A percentile compares a stretch with the other conserved stretches of the same genome.
These are phyloP conservation scores for Tympanuchus pallidicinctus DNA, from an alignment of 2,113 vertebrate species.

Conservation along the genomic window DNA sequence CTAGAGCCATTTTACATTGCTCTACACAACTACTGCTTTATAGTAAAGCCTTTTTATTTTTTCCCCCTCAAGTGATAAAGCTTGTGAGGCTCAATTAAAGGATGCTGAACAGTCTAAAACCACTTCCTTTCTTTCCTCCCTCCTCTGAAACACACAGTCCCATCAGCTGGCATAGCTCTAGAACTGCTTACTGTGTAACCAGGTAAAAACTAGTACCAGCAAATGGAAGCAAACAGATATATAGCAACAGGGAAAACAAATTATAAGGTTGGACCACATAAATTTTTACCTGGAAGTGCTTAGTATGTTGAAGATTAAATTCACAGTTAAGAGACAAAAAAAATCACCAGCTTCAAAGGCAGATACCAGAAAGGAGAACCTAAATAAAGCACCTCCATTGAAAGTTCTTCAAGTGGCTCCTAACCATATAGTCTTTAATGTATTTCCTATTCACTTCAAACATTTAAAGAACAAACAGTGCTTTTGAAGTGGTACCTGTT, in stretches of 20 bases:
- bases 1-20: not conserved
- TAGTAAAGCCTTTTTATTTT: not conserved
- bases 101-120: not conserved
- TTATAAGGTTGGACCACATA: not conserved
- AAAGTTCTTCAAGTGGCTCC: not conserved
- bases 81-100: not conserved
- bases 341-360: not conserved
- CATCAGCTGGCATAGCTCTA: not conserved
- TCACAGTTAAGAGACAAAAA: not conserved
- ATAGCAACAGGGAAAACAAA: not conserved
- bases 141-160: not conserved
- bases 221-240: not conserved
- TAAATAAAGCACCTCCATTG: not conserved
- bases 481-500: not conserved
- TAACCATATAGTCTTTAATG: not conserved
- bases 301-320: not conserved
- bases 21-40: not conserved
- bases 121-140: not conserved
- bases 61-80: not conserved
- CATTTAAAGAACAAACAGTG: too few relatives aligned
- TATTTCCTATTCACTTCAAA: not conserved
- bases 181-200: not conserved
- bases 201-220: not conserved
- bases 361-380: not conserved
- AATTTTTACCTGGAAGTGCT: not conserved